Percentiles rank a stretch among this genome's conserved stretches.
phyloP scores from a whole-genome alignment of 2,797 vertebrate species.

The Cetoscarus ocellatus region DNA sequence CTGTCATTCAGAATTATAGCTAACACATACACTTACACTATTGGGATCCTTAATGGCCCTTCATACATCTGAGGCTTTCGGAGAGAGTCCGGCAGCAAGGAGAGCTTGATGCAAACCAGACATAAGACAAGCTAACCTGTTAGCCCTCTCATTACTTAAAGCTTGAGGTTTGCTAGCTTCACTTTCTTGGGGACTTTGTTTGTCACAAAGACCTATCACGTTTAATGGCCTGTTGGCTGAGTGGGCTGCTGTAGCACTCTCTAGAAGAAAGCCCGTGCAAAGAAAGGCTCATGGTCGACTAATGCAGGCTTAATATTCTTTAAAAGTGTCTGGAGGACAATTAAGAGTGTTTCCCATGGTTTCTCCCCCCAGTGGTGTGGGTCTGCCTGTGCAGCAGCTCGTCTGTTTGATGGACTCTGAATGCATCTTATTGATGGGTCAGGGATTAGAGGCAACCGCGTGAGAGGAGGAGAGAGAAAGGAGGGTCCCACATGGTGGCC shows the following conservation, averaged over 20 bases:
- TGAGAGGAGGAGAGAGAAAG: constrained; percentile 74
- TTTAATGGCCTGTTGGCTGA: constrained; percentile 88
- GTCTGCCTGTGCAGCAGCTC: constrained; percentile 80
- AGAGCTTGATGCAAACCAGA: constrained; percentile 81
- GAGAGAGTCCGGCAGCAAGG: constrained; percentile 46
- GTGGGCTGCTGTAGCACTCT: constrained; percentile 82
- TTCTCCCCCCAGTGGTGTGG: constrained; percentile 80
- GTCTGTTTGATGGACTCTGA: constrained; percentile 86
- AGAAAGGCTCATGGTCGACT: constrained; percentile 85
- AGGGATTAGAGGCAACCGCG: constrained; percentile 84
- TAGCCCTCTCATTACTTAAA: constrained; percentile 62
- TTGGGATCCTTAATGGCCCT: constrained; percentile 63
- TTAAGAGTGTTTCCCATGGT: constrained; percentile 86
- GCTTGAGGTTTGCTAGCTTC: constrained; percentile 54
- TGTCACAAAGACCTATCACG: constrained; percentile 87
- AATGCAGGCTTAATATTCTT: constrained; percentile 90
- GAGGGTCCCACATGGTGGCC: constrained; percentile 70
- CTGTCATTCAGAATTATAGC: constrained; percentile 42
- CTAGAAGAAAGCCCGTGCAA: constrained; percentile 78
- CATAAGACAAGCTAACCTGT: constrained; percentile 62
- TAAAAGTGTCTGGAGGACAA: constrained; percentile 86
- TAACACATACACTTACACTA: constrained; percentile 48
- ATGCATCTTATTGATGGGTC: constrained; percentile 89
- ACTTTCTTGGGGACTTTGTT: constrained; percentile 75
- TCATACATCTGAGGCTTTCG: constrained; percentile 67